Evolutionary conservation across 2,888 invertebrate species (phyloP), one percentile per base, ranked within the genome.

Genomic region (Cheilosia vulpina): DNA sequence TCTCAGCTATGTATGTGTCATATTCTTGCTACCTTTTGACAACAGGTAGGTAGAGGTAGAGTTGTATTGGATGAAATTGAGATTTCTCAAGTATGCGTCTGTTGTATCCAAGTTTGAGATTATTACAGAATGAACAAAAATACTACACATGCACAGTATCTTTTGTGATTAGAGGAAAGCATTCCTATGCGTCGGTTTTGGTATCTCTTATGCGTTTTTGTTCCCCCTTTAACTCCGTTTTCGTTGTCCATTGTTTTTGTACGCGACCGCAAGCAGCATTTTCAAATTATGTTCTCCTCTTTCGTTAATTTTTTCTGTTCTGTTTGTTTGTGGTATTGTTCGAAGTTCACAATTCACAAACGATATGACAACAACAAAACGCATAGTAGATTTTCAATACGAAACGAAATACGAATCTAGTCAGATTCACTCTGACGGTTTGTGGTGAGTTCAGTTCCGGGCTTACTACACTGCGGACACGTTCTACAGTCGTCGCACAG

Each of bases 391-490:
- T 38, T 60, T 60, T 27, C 76, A 50, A 62, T 41, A 38, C 38
- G 38, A 38, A 38, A 38, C 38, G 11, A 38, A 38, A 38, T 38
- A 38, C 62, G 68, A 73, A 78, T 50, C 45, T 50, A 71, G 75
- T 80, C 52, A 52, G 60, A 71, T 66, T 80, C 55, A 66, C 60
- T 75, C 58, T 75, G 53, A 71, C 75, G 55, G 47, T 34, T 31
- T 60, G 84, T 84, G 84, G 84, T 84, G 84, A 84, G 7, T 84
- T 84, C 50, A 84, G 84, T 84, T 80, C 66, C 75, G 84, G 75
- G 75, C 80, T 65, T 66, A 80, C 80, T 80, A 71, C 50, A 55
- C 60, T 43, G 41, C 53, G 80, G 43, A 66, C 69, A 79, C 60
- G 79, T 79, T 84, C 17, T 31, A 53, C 53, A 17, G 57, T 13